Base-by-base conservation (phyloP, 2,113 vertebrate species). In the Aix galericulata region DNA sequence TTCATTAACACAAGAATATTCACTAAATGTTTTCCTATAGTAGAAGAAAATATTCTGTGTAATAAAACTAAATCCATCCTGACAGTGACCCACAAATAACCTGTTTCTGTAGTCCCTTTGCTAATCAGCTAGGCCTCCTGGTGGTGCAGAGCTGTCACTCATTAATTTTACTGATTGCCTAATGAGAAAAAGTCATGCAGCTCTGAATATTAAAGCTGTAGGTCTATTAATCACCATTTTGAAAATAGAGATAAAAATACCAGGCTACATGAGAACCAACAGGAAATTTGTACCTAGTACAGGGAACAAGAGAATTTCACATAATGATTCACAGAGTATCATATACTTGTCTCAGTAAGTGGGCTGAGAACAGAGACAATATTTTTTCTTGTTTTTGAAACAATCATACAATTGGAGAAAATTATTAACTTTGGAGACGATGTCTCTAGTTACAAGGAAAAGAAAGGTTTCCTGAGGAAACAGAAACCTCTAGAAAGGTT, bases 111-210 rank as follows among this genome's bases (percentile, higher is more conserved):
- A 91, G 90, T 93, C 85, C 87, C 69, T 82, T 31, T 74, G 66
- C 86, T 96, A 72, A 94, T 97, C 92, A 96, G 64, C 67, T 71
- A 75, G 85, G 74, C 79, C 71, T 96, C 94, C 93, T 95, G 93
- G 82, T 96, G 93, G 76, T 95, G 44, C 88, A 93, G 82, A 93
- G 74, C 74, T 91, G 85, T 85, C 76, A 25, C 82, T 97, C 95
- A 92, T 96, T 97, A 94, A 97, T 96, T 97, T 96, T 83, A 90
- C 91, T 96, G 95, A 97, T 96, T 96, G 89, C 79, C 94, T 86
- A 96, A 96, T 96, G 91, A 96, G 95, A 88, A 95, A 90, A 95
- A 97, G 62, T 79, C 95, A 92, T 93, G 89, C 94, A 94, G 92
- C 88, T 96, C 79, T 93, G 94, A 91, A 96, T 97, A 96, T 92